Evolutionary conservation across 1,140 invertebrate species (phyloP).

Genomic region (Centruroides sculpturatus): DNA sequence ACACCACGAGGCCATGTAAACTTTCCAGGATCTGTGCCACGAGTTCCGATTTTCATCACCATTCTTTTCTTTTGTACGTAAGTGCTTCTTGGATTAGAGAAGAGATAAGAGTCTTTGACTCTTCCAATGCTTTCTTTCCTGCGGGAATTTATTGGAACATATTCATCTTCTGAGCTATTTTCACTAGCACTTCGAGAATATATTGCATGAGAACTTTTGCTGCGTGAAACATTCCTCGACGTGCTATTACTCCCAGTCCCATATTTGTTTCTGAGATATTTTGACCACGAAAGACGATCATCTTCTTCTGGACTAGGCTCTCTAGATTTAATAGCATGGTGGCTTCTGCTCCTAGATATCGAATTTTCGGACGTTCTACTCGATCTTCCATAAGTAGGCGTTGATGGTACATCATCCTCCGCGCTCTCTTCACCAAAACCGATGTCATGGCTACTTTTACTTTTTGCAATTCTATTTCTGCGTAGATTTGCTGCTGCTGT

Average conservation of each 20-base stretch:
- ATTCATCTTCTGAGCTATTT: slow-evolving; percentile 18
- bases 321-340: background rate
- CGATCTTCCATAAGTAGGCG: background rate
- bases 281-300: slow-evolving; percentile 33
- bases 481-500: background rate
- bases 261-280: slow-evolving; percentile 85
- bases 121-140: slow-evolving; percentile 1
- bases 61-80: slow-evolving; percentile 53
- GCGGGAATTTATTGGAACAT: background rate
- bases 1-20: slow-evolving; percentile 95
- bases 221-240: background rate
- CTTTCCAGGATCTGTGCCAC: slow-evolving; percentile 87
- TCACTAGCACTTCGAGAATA: slow-evolving; percentile 4
- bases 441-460: slow-evolving; percentile 16
- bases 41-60: slow-evolving; percentile 83
- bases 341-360: background rate
- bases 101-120: background rate
- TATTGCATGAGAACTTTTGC: slow-evolving; percentile 15
- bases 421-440: slow-evolving; percentile 4
- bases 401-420: slow-evolving; percentile 4
- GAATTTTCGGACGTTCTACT: background rate
- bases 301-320: background rate
- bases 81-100: slow-evolving; percentile 9
- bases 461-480: slow-evolving; percentile 10
- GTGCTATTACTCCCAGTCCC: slow-evolving; percentile 29